phyloP scores from a whole-genome alignment of 2,888 invertebrate genomes.

The Andrena bucephala region DNA sequence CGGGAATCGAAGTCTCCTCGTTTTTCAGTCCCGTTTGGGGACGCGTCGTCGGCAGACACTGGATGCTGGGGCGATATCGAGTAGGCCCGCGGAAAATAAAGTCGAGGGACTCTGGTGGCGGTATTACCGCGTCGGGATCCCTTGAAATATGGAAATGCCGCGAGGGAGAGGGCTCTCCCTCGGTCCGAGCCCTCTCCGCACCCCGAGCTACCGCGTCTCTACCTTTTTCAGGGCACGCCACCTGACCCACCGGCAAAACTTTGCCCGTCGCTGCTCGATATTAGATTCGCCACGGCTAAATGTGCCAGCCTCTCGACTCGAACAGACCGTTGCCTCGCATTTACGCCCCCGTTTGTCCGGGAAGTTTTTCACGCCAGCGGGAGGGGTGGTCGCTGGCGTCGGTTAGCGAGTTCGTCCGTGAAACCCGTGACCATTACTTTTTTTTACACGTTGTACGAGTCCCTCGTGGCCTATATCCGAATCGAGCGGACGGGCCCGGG shows the following conservation, averaged over 20 bases:
- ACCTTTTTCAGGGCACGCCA: constrained; percentile 11
- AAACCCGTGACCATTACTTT: not conserved
- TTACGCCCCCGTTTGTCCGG: constrained; percentile 6
- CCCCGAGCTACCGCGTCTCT: not conserved
- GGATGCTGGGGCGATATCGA: constrained; percentile 50
- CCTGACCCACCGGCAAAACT: constrained; percentile 58
- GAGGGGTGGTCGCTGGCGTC: too few relatives aligned
- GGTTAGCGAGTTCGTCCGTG: too few relatives aligned
- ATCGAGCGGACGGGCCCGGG: constrained; percentile 24
- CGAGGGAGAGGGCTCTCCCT: constrained; percentile 11
- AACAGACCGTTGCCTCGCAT: constrained; percentile 44
- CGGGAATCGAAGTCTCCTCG: constrained; percentile 49
- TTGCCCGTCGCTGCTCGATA: constrained; percentile 56
- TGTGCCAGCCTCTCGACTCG: constrained; percentile 28
- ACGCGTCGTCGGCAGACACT: constrained; percentile 42
- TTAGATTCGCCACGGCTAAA: constrained; percentile 55
- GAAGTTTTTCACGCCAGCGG: constrained; percentile 17
- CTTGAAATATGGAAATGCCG: constrained; percentile 67
- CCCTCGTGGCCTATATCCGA: constrained; percentile 58
- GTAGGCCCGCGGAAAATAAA: constrained; percentile 52
- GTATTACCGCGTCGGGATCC: constrained; percentile 63
- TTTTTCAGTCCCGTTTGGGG: constrained; percentile 45
- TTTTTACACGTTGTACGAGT: not conserved
- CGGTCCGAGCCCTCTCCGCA: not conserved
- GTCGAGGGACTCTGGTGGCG: constrained; percentile 37